Percentiles rank a stretch among this genome's conserved stretches.
These are phyloP conservation scores for Macropis europaea DNA, from an alignment of 2,888 invertebrate species.

Conservation along the genomic window DNA sequence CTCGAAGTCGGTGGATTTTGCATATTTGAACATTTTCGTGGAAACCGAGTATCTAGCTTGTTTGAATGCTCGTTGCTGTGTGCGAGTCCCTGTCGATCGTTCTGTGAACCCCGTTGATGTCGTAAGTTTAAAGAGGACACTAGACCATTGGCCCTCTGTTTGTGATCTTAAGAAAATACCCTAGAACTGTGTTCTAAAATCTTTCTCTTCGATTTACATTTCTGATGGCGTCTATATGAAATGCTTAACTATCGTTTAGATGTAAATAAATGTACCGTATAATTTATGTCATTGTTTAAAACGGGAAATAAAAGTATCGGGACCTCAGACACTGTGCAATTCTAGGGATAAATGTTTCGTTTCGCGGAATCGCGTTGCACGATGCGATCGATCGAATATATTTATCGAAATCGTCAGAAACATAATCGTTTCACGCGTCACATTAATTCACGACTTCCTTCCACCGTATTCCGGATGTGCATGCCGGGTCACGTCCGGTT, in stretches of 20 bases:
- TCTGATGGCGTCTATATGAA: too few relatives aligned
- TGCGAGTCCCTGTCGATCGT: too few relatives aligned
- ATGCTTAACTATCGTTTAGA: too few relatives aligned
- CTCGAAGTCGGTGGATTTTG: too few relatives aligned
- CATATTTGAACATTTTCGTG: not conserved
- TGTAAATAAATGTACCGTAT: too few relatives aligned
- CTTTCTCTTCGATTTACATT: too few relatives aligned
- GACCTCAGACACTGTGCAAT: too few relatives aligned
- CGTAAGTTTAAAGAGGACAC: slow-evolving; percentile 52
- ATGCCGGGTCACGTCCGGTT: slow-evolving; percentile 76
- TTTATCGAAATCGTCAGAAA: slow-evolving; percentile 41
- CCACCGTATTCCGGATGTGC: slow-evolving; percentile 70
- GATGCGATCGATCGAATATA: not conserved
- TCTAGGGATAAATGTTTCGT: not conserved
- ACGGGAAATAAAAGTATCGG: too few relatives aligned
- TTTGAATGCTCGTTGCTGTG: too few relatives aligned
- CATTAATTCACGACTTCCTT: slow-evolving; percentile 75
- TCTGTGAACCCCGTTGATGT: not conserved
- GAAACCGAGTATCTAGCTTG: not conserved
- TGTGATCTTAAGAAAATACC: too few relatives aligned
- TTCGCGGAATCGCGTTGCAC: not conserved
- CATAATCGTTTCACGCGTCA: slow-evolving; percentile 71
- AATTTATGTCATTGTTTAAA: too few relatives aligned
- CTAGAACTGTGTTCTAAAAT: too few relatives aligned
- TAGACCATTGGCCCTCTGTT: slow-evolving; percentile 54